These are phyloP conservation scores for Porites evermanni DNA, from an alignment of 92 coral and sea anemone genomes.

Conservation along the genomic window DNA sequence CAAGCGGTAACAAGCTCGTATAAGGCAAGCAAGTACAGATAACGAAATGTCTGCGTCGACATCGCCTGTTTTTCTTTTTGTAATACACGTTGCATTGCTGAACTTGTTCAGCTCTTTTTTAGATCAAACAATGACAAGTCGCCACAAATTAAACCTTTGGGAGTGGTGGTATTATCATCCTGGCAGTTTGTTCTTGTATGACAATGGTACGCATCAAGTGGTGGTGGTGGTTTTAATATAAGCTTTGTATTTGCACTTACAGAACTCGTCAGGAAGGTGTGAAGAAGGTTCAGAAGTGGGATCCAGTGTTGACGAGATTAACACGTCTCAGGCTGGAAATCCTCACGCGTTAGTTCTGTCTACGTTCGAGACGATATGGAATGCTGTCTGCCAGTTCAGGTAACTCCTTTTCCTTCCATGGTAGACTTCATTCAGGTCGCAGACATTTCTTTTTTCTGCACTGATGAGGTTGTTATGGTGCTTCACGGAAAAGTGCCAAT, in stretches of 20 bases:
- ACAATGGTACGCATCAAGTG: neutral
- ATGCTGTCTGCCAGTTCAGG: constrained; percentile 98
- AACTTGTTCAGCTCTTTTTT: too few relatives aligned
- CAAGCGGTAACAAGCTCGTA: too few relatives aligned
- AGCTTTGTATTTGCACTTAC: neutral
- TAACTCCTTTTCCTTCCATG: neutral
- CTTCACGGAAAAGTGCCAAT: neutral
- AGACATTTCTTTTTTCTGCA: neutral
- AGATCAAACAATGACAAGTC: too few relatives aligned
- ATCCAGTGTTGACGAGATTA: constrained; percentile 63
- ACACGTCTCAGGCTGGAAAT: constrained; percentile 47
- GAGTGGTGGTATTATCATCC: too few relatives aligned
- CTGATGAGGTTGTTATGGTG: neutral
- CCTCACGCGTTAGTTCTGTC: constrained; percentile 80
- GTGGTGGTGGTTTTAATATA: neutral
- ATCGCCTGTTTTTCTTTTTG: too few relatives aligned
- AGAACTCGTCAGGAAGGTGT: constrained; percentile 30
- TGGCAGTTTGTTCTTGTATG: neutral
- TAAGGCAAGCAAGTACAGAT: too few relatives aligned
- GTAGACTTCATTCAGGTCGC: neutral
- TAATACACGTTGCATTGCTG: too few relatives aligned
- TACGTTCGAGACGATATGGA: constrained; percentile 95
- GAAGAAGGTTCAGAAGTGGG: constrained; percentile 46
- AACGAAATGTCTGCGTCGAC: too few relatives aligned
- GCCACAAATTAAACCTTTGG: too few relatives aligned